Evolutionary conservation across 2,888 invertebrate genomes (phyloP), one percentile per base, ranked within the genome.

Genomic region (Aproaerema taeniolella): DNA sequence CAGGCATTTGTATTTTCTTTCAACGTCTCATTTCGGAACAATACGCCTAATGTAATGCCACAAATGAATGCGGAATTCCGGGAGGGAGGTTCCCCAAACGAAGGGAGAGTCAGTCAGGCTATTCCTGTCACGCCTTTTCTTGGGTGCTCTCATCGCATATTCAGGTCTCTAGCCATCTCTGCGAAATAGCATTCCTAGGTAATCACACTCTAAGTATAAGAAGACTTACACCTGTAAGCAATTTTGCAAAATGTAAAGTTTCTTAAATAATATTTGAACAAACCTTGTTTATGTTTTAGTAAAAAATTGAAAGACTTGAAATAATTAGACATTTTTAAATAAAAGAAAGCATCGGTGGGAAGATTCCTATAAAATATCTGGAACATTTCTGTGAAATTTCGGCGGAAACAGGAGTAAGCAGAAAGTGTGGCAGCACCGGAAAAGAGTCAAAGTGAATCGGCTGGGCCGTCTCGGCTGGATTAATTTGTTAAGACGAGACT

Each of bases 51-150:
- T 80, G 73, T 71, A 78, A 77, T 73, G 63, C 79, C 77, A 61
- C 76, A 78, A 78, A 80, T 75, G 79, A 79, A 80, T 74, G 70
- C 69, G 65, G 67, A 75, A 75, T 76, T 76, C 76, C 72, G 66
- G 61, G 53, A 63, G 71, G 77, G 55, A 40, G 66, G 53, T 52
- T 63, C 45, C 61, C 61, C 49, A 47, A 62, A 63, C 58, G 57
- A 59, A 59, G 75, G 67, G 60, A 56, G 53, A 52, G 53, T 53
- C 54, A 50, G 43, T 43, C 45, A 48, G 44, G 13, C 26, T 31
- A 33, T 32, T 40, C 39, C 42, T 39, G 45, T 37, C 12, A 8
- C 4, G 30, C 11, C 30, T 31, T 30, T 34, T 30, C 26, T 6
- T 7, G 20, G 20, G n/a, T n/a, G n/a, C n/a, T n/a, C n/a, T n/a